Evolutionary conservation across 2,888 invertebrate species (phyloP).

Genomic region (Drosophila phalerata): DNA sequence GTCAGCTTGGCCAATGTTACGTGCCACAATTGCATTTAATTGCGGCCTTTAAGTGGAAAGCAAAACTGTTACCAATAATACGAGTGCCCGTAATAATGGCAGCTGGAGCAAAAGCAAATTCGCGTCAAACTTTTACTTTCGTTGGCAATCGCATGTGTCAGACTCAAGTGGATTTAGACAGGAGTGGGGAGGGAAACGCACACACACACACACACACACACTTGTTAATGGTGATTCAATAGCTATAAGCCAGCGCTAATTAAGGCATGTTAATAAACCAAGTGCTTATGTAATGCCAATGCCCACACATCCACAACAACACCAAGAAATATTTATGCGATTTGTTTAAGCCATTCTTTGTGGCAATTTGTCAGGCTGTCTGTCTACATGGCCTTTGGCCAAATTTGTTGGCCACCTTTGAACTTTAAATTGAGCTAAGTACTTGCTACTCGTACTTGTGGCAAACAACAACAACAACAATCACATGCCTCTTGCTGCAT

Average conservation of each 20-base stretch:
- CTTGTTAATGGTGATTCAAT: slow-evolving; percentile 45
- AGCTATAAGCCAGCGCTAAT: slow-evolving; percentile 52
- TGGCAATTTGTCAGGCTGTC: slow-evolving; percentile 69
- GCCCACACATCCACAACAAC: slow-evolving; percentile 21
- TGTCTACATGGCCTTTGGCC: slow-evolving; percentile 50
- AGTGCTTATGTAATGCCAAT: slow-evolving; percentile 63
- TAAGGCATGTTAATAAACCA: slow-evolving; percentile 63
- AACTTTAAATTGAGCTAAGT: slow-evolving; percentile 61
- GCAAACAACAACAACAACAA: not conserved
- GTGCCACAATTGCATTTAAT: slow-evolving; percentile 67
- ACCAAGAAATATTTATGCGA: slow-evolving; percentile 8
- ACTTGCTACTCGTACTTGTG: slow-evolving; percentile 42
- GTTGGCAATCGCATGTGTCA: slow-evolving; percentile 32
- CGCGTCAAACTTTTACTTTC: slow-evolving; percentile 72
- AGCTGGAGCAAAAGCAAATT: slow-evolving; percentile 50
- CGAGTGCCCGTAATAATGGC: slow-evolving; percentile 33
- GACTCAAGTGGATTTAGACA: slow-evolving; percentile 10
- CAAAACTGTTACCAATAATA: slow-evolving; percentile 52
- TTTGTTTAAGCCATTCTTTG: slow-evolving; percentile 56
- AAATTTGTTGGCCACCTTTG: slow-evolving; percentile 61
- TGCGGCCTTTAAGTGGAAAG: slow-evolving; percentile 66
- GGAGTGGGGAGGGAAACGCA: not conserved
- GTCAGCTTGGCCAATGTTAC: slow-evolving; percentile 64
- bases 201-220: slow-evolving; percentile 4
- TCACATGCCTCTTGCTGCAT: slow-evolving; percentile 4